Evolutionary conservation across 2,888 invertebrate species (phyloP), one percentile per base, ranked within the genome.

Genomic region (Drosophila colorata): DNA sequence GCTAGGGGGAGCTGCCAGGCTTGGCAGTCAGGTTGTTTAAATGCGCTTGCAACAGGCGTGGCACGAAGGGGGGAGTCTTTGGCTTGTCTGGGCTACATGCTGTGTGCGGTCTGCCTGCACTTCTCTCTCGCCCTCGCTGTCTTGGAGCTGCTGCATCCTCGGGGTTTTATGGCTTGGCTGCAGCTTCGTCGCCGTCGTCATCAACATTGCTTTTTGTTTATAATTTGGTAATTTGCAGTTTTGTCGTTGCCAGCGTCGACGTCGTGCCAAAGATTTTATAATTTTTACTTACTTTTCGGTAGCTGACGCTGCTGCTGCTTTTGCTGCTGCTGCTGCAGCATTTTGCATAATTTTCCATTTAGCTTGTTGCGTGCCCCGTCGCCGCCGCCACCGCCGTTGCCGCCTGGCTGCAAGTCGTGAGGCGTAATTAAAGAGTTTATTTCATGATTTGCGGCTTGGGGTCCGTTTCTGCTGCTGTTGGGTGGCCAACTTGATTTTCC

Each of bases 401-500:
- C n/a, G n/a, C 18, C 9, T 38, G 28, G 41, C 28, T 56, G 67
- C 66, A 79, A 85, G 80, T 87, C 88, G 83, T 87, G 83, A 87
- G 83, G 77, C 80, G 88, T 88, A 83, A 83, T 88, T 83, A 83
- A 88, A 83, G 88, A 86, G 83, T 86, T 88, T 83, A 83, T 86
- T 88, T 82, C 88, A 88, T 83, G 83, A 88, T 83, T 83, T 83
- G 83, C 71, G 69, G 88, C 69, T 68, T 52, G 73, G 72, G 53
- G 63, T 52, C 16, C 18, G 49, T 46, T 61, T 69, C 18, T 67
- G 69, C 41, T 55, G 61, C 31, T 35, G 60, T 55, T 79, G 86
- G 82, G 81, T 82, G 82, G 86, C 83, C 85, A 87, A 87, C 74
- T 82, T 69, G 80, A 87, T 85, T 87, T 87, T 82, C 82, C 79